Evolutionary conservation across 2,888 invertebrate species (phyloP), one percentile per base, ranked within the genome.

Genomic region (Apotomis turbidana): DNA sequence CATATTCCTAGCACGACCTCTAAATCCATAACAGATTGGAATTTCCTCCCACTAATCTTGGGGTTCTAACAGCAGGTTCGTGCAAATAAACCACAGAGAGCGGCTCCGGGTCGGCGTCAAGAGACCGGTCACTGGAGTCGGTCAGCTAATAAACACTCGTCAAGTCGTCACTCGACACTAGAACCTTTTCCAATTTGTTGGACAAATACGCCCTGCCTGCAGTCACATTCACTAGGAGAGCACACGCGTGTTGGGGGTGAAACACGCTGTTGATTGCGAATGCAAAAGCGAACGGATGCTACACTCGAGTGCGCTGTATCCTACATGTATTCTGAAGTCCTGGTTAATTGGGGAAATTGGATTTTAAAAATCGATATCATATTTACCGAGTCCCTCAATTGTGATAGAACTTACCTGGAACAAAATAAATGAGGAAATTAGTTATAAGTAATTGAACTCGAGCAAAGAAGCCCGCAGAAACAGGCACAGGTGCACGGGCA

Each of bases 91-190:
- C 59, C 71, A 36, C 49, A 15, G 57, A 60, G 41, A n/a, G 49
- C 13, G 55, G 52, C 66, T 55, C 51, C 62, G 70, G n/a, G 9
- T 15, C 57, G 74, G 57, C 66, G 70, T 46, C 68, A 36, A 61
- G 36, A 64, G 66, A 54, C 38, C 51, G 41, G 41, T 69, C 76
- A 74, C 78, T 76, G 72, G 44, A 74, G 41, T 41, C 41, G 81
- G 76, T 75, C 78, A 76, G 77, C 77, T 77, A 74, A 80, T 79
- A 82, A 80, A 81, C 80, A 82, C 79, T 79, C 76, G 52, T 58
- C 68, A 63, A 82, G 78, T 79, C 76, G 52, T 58, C 68, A 63
- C 63, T 69, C 58, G 74, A 70, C 72, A 70, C 55, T 68, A 51
- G 68, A 70, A 74, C 74, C 75, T 76, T 77, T 76, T 74, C 74